Base-by-base conservation (phyloP, 2,113 vertebrate species). In the Illadopsis cleaveri region DNA sequence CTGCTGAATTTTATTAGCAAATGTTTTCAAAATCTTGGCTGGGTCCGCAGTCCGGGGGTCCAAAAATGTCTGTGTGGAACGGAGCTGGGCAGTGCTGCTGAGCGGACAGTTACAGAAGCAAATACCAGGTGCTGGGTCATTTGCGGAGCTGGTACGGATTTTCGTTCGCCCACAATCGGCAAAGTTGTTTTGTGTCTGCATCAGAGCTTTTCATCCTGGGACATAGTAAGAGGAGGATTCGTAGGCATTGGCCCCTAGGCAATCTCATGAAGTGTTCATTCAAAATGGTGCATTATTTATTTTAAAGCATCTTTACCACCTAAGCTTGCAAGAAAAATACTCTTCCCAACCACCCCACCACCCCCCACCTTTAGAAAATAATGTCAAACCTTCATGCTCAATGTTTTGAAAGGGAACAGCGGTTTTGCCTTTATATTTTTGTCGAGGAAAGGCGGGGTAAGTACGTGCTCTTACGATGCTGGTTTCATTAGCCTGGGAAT, bases 171-270 rank as follows among this genome's bases (percentile, higher is more conserved):
- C 77, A 15, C 85, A 66, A 77, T 83, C 75, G 90, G 90, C 94
- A 87, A 95, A 97, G 96, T 97, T 96, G 75, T 94, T 95, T 91
- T 85, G 72, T 85, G 53, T 81, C 86, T 66, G 75, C 93, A 56
- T 87, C 88, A 72, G 20, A 91, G 94, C 77, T 76, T 79, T 82
- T 57, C 61, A 89, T 58, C 70, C 87, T 51, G 77, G 93, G 91
- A 61, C 62, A 80, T 19, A 73, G 45, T n/a, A 50, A 81, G 53
- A 66, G 76, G 19, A 89, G n/a, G 76, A 61, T 82, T 76, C 54
- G 87, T 78, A 90, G 51, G 28, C 40, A 68, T 22, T 93, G 70
- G 82, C 66, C 38, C 71, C 45, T 47, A 72, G 37, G 61, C 40
- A 45, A 12, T 54, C 44, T 81, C 44, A 11, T 30, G 17, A 45